Base-by-base conservation (phyloP, 2,797 vertebrate genomes). In the Sebastes cheni region DNA sequence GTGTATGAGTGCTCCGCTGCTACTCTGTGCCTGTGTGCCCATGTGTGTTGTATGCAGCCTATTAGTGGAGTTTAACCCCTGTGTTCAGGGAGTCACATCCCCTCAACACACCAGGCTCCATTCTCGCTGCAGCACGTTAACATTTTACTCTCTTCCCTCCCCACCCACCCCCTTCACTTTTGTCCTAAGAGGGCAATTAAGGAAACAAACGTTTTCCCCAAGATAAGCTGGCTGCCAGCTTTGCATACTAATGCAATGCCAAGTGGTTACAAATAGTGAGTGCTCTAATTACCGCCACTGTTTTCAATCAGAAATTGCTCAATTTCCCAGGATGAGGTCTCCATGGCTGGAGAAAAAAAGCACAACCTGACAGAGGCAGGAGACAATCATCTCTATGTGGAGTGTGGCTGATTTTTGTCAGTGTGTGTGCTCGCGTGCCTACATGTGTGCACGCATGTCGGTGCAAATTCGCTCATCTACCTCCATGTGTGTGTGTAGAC, bases 161-260 rank as follows among this genome's bases (percentile, higher is more conserved):
- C 86, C 94, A 83, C 85, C 91, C 93, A 90, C 94, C 94, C 95
- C 94, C 95, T 93, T 94, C 94, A 97, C 96, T 97, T 97, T 96
- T 97, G 96, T 96, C 97, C 96, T 97, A 95, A 97, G 97, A 97
- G 96, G 96, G 96, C 96, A 97, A 97, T 97, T 97, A 97, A 97
- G 96, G 95, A 97, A 97, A 97, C 96, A 97, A 97, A 97, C 96
- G 95, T 96, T 97, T 96, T 97, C 95, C 96, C 96, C 92, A 95
- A 97, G 96, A 97, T 97, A 97, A 97, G 95, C 95, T 95, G 94
- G 94, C 95, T 97, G 95, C 95, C 96, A 96, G 96, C 96, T 97
- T 97, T 97, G 96, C 96, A 97, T 97, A 96, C 97, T 97, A 97
- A 97, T 97, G 95, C 94, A 93, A 95, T 95, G 95, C 95, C 95